Evolutionary conservation across 2,113 vertebrate species (phyloP).

Genomic region (Pelecanus crispus): DNA sequence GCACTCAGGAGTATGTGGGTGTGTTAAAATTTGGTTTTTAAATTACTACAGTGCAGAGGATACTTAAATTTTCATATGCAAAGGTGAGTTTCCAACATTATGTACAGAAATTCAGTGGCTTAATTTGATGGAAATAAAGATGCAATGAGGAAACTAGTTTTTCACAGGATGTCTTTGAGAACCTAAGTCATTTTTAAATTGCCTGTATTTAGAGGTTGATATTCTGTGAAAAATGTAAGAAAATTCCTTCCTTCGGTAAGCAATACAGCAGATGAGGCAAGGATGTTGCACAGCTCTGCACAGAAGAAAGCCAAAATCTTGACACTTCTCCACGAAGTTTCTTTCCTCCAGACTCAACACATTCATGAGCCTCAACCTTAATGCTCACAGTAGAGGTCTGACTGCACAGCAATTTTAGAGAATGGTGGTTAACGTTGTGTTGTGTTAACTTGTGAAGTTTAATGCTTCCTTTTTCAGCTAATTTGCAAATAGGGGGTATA

Average conservation of each 20-base stretch:
- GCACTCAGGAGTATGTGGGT: not conserved
- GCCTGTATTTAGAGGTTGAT: not conserved
- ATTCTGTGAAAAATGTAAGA: not conserved
- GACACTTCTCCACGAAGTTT: not conserved
- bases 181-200: not conserved
- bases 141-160: not conserved
- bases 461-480: not conserved
- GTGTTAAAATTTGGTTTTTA: not conserved
- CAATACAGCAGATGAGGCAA: not conserved
- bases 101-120: not conserved
- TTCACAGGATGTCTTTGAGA: not conserved
- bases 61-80: not conserved
- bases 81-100: not conserved
- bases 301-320: not conserved
- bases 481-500: not conserved
- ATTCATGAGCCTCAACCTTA: not conserved
- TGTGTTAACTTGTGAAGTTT: not conserved
- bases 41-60: not conserved
- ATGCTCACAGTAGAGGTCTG: not conserved
- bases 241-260: not conserved
- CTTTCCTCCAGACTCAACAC: not conserved
- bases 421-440: not conserved
- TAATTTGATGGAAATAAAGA: not conserved
- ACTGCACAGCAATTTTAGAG: not conserved
- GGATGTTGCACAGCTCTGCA: not conserved